Evolutionary conservation across 2,113 vertebrate genomes (phyloP).

Genomic region (Xenopus laevis): DNA sequence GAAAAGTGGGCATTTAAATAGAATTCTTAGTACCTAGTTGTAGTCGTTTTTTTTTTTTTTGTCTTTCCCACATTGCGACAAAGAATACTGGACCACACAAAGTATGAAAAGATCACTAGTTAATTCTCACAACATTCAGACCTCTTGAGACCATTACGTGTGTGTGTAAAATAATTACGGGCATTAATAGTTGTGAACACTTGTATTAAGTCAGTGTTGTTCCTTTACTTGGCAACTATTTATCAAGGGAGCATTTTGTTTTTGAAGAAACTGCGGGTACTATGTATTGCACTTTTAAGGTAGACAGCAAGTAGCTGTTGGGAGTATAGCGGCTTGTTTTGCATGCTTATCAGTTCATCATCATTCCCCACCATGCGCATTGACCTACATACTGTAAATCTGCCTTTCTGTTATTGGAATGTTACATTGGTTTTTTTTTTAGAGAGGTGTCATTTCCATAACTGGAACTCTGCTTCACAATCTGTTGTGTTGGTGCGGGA

Average conservation of each 20-base stretch:
- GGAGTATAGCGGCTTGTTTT: not conserved
- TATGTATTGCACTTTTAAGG: constrained; percentile 33
- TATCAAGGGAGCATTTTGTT: too few species aligned
- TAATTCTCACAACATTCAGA: constrained; percentile 31
- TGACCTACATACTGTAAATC: constrained; percentile 19
- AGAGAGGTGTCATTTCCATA: not conserved
- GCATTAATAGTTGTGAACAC: constrained; percentile 34
- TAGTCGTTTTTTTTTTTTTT: too few species aligned
- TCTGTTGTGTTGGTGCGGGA: not conserved
- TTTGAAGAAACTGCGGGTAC: constrained; percentile 8
- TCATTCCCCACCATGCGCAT: constrained; percentile 6
- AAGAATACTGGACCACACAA: too few species aligned
- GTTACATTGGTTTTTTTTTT: constrained; percentile 1
- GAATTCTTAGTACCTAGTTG: too few species aligned
- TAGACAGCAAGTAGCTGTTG: constrained; percentile 10
- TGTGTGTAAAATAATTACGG: constrained; percentile 10
- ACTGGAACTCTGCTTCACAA: constrained; percentile 5
- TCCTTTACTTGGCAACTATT: constrained; percentile 1
- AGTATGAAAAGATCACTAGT: not conserved
- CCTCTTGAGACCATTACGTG: constrained; percentile 13
- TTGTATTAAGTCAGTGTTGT: constrained; percentile 2
- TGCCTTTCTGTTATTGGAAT: constrained; percentile 12
- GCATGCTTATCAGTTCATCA: constrained; percentile 10
- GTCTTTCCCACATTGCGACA: too few species aligned
- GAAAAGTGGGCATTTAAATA: too few species aligned